A percentile compares a stretch with the other conserved stretches of the same genome.
Evolutionary conservation across 2,888 invertebrate genomes (phyloP).

Genomic region (Cataglyphis altisquamis): DNA sequence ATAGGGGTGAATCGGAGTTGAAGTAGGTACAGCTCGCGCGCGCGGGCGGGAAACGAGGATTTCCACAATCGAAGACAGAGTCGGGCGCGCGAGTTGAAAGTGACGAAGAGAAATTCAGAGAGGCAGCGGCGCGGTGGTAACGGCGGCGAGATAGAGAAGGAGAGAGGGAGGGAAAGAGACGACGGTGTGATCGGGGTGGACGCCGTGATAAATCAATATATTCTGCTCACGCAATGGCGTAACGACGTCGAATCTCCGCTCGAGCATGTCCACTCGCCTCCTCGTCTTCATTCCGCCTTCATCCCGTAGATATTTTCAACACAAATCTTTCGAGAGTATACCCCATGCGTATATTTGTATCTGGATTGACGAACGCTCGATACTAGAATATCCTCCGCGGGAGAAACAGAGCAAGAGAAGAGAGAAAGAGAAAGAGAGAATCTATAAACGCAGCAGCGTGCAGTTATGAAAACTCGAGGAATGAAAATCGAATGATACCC

Average conservation of each 20-base stretch:
- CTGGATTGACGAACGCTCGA: slow-evolving; percentile 17
- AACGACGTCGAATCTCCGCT: slow-evolving; percentile 79
- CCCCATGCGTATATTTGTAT: neutral
- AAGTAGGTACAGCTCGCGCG: slow-evolving; percentile 27
- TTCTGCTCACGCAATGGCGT: slow-evolving; percentile 82
- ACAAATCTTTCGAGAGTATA: slow-evolving; percentile 19
- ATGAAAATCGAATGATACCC: slow-evolving; percentile 29
- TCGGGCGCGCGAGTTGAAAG: slow-evolving; percentile 30
- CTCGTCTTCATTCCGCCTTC: slow-evolving; percentile 34
- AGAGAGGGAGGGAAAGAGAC: neutral
- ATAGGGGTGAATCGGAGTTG: slow-evolving; percentile 49
- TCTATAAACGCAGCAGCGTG: neutral
- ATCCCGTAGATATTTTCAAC: slow-evolving; percentile 28
- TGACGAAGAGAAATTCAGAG: slow-evolving; percentile 51
- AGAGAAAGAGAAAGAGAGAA: neutral
- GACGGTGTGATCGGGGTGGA: slow-evolving; percentile 55
- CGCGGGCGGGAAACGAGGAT: slow-evolving; percentile 12
- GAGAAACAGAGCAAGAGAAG: neutral
- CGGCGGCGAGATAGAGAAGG: slow-evolving; percentile 56
- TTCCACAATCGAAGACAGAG: slow-evolving; percentile 53
- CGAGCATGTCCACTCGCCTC: slow-evolving; percentile 48
- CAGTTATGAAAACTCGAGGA: slow-evolving; percentile 51
- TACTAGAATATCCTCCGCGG: slow-evolving; percentile 1
- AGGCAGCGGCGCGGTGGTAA: slow-evolving; percentile 1
- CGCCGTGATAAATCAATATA: slow-evolving; percentile 82